Evolutionary conservation across 2,113 vertebrate genomes (phyloP), one percentile per base, ranked within the genome.

Genomic region (Prinia subflava): DNA sequence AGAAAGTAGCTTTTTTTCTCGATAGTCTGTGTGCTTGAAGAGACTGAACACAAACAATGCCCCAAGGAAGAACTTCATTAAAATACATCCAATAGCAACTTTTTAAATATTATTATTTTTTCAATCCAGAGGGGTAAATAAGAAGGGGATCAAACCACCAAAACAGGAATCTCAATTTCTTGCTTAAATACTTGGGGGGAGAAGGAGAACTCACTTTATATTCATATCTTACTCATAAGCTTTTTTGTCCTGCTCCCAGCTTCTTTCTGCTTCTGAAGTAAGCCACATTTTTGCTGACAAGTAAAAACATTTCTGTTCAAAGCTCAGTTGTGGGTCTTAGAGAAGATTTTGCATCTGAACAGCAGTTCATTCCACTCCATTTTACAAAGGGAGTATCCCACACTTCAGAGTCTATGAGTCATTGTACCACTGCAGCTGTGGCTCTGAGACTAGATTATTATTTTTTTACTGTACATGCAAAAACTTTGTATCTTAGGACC

Each of bases 371-470:
- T 92, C 80, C 90, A 65, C 57, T 90, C 56, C 28, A 35, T 83
- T 90, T 94, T 77, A 74, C 22, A 86, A 92, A 89, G 85, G 93
- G 93, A 91, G 90, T 73, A 96, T 87, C 96, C 93, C 85, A 87
- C 52, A 89, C 83, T 97, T 91, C 28, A 60, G 65, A 92, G 85
- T 57, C 60, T 68, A 31, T 94, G 96, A 96, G 88, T 97, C 93
- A 96, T 89, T 39, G 63, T 39, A 52, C 56, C 94, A 86, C 23
- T 90, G 83, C 92, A 94, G 94, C 93, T 96, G 83, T 83, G 85
- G 73, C 87, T 94, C 39, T 18, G 46, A 93, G 88, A 83, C 71
- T 21, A 82, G 65, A 70, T 73, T 69, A 65, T 42, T 89, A 6
- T 71, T 60, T 76, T 93, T 84, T 60, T 39, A 77, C 68, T 9